Percentiles rank a stretch among this genome's conserved stretches.
Evolutionary conservation across 2,113 vertebrate genomes (phyloP).

Genomic region (Herpetotheres cachinnans): DNA sequence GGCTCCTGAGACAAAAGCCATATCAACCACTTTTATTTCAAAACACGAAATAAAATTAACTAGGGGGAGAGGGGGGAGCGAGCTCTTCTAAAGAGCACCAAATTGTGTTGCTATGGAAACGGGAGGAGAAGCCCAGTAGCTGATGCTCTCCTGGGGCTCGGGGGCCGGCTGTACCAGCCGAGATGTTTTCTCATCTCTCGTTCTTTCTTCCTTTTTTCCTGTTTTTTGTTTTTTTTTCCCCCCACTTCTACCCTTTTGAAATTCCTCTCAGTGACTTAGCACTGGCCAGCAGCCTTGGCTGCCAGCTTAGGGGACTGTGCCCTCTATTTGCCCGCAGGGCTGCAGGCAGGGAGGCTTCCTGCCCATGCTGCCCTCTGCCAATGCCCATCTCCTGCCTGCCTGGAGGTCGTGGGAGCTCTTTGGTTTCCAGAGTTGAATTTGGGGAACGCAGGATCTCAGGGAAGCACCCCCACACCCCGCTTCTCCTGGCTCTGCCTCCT

Average conservation of each 20-base stretch:
- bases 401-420: rapidly evolving
- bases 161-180: not conserved
- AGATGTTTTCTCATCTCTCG: not conserved
- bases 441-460: not conserved
- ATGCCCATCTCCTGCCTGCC: rapidly evolving
- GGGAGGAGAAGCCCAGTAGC: conserved; percentile 50
- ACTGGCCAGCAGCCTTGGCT: not conserved
- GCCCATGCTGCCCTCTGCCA: not conserved
- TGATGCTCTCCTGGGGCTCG: conserved; percentile 48
- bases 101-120: conserved; percentile 42
- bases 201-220: not conserved
- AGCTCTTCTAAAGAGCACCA: conserved; percentile 38
- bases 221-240: rapidly evolving
- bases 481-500: not conserved
- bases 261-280: not conserved
- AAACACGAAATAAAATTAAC: not conserved
- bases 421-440: not conserved
- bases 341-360: not conserved
- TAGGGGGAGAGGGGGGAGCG: not conserved
- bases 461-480: rapidly evolving
- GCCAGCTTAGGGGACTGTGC: not conserved
- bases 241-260: not conserved
- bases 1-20: not conserved
- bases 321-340: not conserved
- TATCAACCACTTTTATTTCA: not conserved